Evolutionary conservation across 2,113 vertebrate genomes (phyloP).

Genomic region (Climacteris rufus): DNA sequence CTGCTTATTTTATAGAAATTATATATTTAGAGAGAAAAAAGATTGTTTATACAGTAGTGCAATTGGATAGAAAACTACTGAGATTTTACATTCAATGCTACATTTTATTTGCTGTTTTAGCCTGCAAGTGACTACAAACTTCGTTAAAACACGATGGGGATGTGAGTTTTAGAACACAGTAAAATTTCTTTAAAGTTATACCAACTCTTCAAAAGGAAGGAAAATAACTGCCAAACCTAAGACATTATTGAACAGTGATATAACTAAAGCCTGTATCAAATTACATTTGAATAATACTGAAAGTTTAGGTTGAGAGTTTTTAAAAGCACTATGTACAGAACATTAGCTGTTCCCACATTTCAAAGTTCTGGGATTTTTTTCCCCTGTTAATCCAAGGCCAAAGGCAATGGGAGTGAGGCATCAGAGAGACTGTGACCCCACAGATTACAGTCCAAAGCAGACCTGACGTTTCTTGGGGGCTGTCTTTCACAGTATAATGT

Average conservation of each 20-base stretch:
- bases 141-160: neutral
- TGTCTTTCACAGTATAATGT: neutral
- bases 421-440: neutral
- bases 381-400: neutral
- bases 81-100: neutral
- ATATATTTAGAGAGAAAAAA: neutral
- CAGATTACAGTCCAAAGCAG: neutral
- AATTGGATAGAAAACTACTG: neutral
- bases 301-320: neutral
- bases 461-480: neutral
- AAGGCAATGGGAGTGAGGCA: neutral
- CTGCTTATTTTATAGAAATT: neutral
- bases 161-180: neutral
- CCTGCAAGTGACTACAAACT: neutral
- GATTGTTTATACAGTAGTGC: neutral
- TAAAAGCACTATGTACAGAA: neutral
- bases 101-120: neutral
- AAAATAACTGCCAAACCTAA: neutral
- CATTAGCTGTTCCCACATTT: neutral
- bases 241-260: neutral
- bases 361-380: neutral
- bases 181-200: neutral
- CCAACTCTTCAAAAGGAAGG: neutral
- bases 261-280: neutral
- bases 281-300: neutral